Evolutionary conservation across 2,888 invertebrate genomes (phyloP).

Genomic region (Coelogynopora nodosa): DNA sequence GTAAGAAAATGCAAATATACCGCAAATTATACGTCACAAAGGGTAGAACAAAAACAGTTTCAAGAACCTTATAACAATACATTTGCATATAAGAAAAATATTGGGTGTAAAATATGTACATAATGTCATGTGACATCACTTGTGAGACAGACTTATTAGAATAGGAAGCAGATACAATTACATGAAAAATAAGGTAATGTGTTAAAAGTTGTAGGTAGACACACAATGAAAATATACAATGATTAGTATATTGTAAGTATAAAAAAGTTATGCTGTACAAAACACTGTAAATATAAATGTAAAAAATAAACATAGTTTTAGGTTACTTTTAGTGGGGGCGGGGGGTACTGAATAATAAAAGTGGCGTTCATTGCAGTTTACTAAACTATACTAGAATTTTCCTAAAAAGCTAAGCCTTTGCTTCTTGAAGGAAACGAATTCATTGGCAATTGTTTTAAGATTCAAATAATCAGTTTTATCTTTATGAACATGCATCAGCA

Average conservation of each 20-base stretch:
- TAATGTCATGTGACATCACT: neutral
- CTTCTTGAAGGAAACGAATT: neutral
- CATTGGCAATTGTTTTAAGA: neutral
- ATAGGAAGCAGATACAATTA: no score
- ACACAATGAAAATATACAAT: neutral
- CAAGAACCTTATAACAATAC: no score
- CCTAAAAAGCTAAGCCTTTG: constrained; percentile 8
- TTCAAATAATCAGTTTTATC: constrained; percentile 5
- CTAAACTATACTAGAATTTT: neutral
- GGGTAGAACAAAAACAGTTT: no score
- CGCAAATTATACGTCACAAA: no score
- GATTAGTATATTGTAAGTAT: neutral
- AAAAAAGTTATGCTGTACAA: no score
- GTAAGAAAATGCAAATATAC: no score
- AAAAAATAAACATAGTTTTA: no score
- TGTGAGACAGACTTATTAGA: neutral
- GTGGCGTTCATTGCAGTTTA: neutral
- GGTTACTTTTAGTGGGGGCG: no score
- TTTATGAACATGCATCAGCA: constrained; percentile 15
- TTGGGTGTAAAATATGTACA: neutral
- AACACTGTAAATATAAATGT: no score
- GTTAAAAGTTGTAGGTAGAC: neutral
- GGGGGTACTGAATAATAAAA: neutral
- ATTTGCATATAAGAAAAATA: neutral
- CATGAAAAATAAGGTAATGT: neutral